phyloP scores from a whole-genome alignment of 2,797 vertebrate genomes.

The Phyllotis vaccarum region DNA sequence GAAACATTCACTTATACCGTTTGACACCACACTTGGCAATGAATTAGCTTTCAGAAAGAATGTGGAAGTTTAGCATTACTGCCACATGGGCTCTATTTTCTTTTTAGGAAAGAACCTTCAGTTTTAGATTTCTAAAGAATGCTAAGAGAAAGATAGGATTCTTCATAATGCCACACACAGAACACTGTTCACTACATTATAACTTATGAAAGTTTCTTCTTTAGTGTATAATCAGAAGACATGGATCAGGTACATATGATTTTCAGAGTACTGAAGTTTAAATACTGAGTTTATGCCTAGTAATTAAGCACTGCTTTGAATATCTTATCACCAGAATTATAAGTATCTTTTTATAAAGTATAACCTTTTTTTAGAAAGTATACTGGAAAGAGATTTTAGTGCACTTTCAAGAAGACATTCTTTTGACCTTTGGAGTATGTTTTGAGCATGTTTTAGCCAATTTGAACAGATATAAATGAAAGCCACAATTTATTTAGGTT shows the following conservation, averaged over 20 bases:
- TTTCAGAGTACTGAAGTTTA: slow-evolving; percentile 48
- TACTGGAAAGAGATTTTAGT: not conserved
- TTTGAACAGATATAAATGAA: not conserved
- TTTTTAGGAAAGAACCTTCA: not conserved
- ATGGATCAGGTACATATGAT: not conserved
- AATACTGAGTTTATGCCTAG: not conserved
- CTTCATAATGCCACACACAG: not conserved
- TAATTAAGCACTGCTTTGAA: not conserved
- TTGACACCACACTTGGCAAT: not conserved
- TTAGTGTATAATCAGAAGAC: not conserved
- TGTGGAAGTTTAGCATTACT: not conserved
- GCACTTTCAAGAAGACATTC: not conserved
- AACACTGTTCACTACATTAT: not conserved
- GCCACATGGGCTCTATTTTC: not conserved
- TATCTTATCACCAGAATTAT: slow-evolving; percentile 20
- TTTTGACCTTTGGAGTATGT: not conserved
- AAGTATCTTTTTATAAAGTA: not conserved
- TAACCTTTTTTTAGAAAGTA: not conserved
- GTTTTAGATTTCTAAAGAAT: not conserved
- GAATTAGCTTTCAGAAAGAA: not conserved
- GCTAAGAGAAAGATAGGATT: not conserved
- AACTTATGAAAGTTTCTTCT: not conserved
- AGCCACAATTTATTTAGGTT: not conserved
- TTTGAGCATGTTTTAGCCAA: not conserved
- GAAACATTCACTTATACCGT: too few relatives aligned